Conservation (phyloP, 2,113 vertebrate species). For the Boulengeromyrus knoepffleri region DNA sequence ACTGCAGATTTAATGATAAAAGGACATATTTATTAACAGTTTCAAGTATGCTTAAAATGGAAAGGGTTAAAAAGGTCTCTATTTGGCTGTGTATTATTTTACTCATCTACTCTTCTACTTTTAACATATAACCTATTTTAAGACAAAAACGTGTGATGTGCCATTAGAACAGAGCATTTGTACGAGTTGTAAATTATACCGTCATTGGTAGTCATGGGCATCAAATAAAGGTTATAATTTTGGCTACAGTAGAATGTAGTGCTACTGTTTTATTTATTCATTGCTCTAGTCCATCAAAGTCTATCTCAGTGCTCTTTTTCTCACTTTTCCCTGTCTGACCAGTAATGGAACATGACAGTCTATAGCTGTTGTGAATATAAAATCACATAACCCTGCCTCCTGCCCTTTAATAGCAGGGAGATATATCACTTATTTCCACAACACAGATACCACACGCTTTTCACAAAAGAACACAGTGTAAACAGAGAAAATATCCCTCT, state of each 20-base stretch:
- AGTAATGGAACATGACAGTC: constrained; percentile 26
- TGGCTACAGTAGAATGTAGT: constrained; percentile 12
- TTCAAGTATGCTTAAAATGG: not conserved
- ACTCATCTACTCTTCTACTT: not conserved
- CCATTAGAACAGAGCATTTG: not conserved
- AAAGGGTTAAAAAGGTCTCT: not conserved
- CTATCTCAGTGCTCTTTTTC: constrained; percentile 19
- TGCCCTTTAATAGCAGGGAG: constrained; percentile 18
- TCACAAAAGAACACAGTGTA: not conserved
- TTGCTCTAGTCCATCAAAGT: constrained; percentile 27
- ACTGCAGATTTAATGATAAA: not conserved
- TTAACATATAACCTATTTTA: not conserved
- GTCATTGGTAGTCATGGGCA: constrained; percentile 10
- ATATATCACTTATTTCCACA: constrained; percentile 12
- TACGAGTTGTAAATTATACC: not conserved
- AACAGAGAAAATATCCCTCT: not conserved
- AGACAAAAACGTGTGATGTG: not conserved
- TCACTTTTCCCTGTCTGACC: constrained; percentile 25
- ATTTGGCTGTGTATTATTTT: not conserved
- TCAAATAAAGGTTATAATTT: constrained; percentile 16
- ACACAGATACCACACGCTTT: not conserved
- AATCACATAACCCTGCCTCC: constrained; percentile 2
- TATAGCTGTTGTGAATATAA: constrained; percentile 23
- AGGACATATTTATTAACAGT: not conserved
- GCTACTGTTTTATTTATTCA: constrained; percentile 29